Conservation (phyloP, 2,888 invertebrate genomes). For the Aporophyla lueneburgensis region DNA sequence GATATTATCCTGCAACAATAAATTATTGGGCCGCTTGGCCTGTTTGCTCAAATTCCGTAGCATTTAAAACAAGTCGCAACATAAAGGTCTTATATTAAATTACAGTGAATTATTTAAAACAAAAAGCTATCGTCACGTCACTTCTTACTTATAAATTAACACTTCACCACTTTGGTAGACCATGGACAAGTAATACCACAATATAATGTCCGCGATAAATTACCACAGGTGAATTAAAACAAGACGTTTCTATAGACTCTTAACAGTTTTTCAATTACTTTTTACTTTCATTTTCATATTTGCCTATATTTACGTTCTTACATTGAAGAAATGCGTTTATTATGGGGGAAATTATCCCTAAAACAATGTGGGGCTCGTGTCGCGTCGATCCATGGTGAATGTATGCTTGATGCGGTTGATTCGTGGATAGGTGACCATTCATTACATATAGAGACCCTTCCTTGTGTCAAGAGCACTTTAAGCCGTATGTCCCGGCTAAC, state of each 20-base stretch:
- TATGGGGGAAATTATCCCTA: constrained; percentile 44
- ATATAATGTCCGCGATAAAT: constrained; percentile 68
- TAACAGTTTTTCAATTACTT: constrained; percentile 56
- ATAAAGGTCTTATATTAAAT: constrained; percentile 41
- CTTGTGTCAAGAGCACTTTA: too few relatives aligned
- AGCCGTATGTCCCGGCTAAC: too few relatives aligned
- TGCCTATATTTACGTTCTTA: constrained; percentile 41
- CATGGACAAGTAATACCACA: constrained; percentile 62
- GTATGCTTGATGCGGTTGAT: too few relatives aligned
- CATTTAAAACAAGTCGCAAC: constrained; percentile 43
- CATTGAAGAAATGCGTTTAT: constrained; percentile 48
- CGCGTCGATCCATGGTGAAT: too few relatives aligned
- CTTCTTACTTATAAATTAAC: constrained; percentile 59
- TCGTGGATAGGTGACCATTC: too few relatives aligned
- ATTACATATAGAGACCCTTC: too few relatives aligned
- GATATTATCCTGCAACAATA: constrained; percentile 23
- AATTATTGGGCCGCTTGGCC: constrained; percentile 2
- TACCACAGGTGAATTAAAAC: constrained; percentile 68
- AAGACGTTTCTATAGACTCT: constrained; percentile 59
- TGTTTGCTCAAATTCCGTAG: constrained; percentile 32
- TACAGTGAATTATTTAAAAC: constrained; percentile 44
- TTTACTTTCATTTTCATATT: constrained; percentile 60
- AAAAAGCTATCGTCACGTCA: constrained; percentile 39
- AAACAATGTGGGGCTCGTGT: constrained; percentile 10
- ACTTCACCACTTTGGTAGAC: constrained; percentile 57